These are phyloP conservation scores for Malurus leucopterus DNA, from an alignment of 2,797 vertebrate genomes.

Conservation along the genomic window DNA sequence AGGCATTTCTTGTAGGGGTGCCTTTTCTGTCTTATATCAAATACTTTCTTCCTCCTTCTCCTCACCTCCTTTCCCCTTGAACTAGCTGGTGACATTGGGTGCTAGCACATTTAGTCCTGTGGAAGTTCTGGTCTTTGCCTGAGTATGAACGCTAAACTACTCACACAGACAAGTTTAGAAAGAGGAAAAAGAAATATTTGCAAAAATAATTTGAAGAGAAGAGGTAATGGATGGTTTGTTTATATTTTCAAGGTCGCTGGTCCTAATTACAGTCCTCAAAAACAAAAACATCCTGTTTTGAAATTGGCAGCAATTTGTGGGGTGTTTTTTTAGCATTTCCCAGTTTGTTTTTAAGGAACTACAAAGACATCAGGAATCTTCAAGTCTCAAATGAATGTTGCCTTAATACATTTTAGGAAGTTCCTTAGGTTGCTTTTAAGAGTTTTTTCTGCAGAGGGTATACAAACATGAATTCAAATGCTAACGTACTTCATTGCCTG, in stretches of 20 bases:
- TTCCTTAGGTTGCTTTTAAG: slow-evolving; percentile 21
- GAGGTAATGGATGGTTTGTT: slow-evolving; percentile 7
- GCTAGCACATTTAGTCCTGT: neutral
- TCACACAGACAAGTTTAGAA: neutral
- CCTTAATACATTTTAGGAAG: slow-evolving; percentile 11
- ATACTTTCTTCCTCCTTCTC: neutral
- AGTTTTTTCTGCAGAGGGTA: neutral
- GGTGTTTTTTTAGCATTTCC: neutral
- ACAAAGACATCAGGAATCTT: neutral
- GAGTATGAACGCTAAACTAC: neutral
- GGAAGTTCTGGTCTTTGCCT: neutral
- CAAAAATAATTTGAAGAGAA: slow-evolving; percentile 4
- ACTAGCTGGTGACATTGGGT: neutral
- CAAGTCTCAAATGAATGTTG: neutral
- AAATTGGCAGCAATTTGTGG: neutral
- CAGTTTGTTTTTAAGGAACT: slow-evolving; percentile 15
- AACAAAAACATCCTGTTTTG: slow-evolving; percentile 51
- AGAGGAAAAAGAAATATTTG: slow-evolving; percentile 1
- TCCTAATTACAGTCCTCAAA: slow-evolving; percentile 28
- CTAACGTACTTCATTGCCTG: slow-evolving; percentile 19
- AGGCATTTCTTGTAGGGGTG: neutral
- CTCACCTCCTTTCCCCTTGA: neutral
- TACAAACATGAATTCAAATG: slow-evolving; percentile 31
- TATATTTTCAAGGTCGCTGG: slow-evolving; percentile 29
- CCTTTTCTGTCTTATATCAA: neutral